Evolutionary conservation across 2,113 vertebrate genomes (phyloP).

Genomic region (Mungos mungo): DNA sequence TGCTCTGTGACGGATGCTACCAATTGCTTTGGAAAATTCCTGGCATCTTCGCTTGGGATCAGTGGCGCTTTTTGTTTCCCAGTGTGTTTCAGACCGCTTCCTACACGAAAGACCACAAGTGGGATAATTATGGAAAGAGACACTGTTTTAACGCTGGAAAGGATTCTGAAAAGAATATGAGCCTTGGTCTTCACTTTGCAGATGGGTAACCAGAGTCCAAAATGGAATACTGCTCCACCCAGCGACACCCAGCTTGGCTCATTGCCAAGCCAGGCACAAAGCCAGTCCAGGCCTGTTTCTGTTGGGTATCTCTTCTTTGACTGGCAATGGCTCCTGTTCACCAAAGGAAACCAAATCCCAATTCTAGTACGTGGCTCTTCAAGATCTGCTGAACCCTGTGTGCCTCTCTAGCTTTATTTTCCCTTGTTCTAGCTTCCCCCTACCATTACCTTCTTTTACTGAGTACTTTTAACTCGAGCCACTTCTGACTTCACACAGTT

Average conservation of each 20-base stretch:
- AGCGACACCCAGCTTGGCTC: background rate
- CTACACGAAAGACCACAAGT: background rate
- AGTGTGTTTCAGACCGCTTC: constrained; percentile 7
- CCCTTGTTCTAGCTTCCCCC: background rate
- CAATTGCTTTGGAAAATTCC: background rate
- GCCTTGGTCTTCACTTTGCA: background rate
- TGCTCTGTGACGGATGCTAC: background rate
- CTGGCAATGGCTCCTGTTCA: rapidly evolving
- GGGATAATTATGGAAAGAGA: constrained; percentile 17
- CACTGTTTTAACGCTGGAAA: constrained; percentile 14
- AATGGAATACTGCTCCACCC: background rate
- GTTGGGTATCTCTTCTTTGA: background rate
- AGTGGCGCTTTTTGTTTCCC: background rate
- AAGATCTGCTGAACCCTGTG: background rate
- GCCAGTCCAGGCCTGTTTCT: background rate
- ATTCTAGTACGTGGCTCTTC: background rate
- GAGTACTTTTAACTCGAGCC: background rate
- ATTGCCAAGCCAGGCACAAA: background rate
- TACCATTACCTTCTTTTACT: background rate
- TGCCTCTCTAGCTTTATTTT: background rate
- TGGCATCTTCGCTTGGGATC: background rate
- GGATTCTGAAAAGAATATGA: constrained; percentile 9
- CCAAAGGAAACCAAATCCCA: background rate
- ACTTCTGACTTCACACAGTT: background rate
- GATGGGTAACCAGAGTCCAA: background rate